phyloP scores from a whole-genome alignment of 2,113 vertebrate genomes.

The Halcyon malimbica region DNA sequence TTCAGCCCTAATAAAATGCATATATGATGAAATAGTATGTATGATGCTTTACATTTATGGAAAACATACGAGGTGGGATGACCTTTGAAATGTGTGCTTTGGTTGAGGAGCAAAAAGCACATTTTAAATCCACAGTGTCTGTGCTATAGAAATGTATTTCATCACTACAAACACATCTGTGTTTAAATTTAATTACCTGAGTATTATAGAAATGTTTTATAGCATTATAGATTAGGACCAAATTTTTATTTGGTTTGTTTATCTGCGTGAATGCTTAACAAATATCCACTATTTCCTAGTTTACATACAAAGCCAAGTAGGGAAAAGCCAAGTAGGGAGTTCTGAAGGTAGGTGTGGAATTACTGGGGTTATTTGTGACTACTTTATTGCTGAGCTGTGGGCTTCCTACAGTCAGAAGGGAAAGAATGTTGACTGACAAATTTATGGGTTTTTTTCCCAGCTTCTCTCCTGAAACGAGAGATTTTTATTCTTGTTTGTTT shows the following conservation, averaged over 20 bases:
- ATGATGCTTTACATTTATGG: background rate
- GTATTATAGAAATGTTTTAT: background rate
- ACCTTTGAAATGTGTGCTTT: background rate
- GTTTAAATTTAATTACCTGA: background rate
- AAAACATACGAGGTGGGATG: background rate
- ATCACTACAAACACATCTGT: background rate
- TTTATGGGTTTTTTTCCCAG: background rate
- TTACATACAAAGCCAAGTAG: background rate
- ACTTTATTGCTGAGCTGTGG: background rate
- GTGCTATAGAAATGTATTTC: background rate
- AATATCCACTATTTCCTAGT: background rate
- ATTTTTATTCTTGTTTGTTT: background rate
- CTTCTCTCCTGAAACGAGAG: background rate
- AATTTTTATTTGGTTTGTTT: background rate
- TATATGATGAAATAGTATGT: background rate
- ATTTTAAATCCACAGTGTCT: background rate
- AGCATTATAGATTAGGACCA: background rate
- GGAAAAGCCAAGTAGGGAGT: background rate
- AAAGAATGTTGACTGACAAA: background rate
- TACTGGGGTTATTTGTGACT: background rate
- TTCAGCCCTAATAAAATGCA: background rate
- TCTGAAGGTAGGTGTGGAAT: background rate
- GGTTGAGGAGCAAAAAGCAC: background rate
- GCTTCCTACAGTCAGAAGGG: background rate
- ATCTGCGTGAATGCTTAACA: background rate